Evolutionary conservation across 2,797 vertebrate species (phyloP), one percentile per base, ranked within the genome.

Genomic region (Sebastes paucispinis): DNA sequence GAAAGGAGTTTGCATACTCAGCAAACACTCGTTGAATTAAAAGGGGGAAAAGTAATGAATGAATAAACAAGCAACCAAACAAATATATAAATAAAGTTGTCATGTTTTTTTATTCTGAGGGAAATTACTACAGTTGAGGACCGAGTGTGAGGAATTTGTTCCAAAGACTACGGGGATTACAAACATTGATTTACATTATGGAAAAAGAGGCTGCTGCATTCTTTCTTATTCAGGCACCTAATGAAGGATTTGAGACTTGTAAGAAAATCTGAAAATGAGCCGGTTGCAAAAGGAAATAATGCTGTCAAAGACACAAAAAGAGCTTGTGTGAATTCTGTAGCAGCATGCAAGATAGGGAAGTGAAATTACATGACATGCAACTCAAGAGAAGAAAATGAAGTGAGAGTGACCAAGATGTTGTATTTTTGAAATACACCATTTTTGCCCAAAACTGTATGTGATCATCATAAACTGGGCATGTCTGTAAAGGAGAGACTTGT

Each of bases 31-130:
- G 50, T 52, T 25, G 78, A 79, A 83, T 81, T 34, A 34, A 73
- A 63, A 57, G 27, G 29, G 31, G 31, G 39, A 69, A 70, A 77
- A 22, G 80, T 34, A 81, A 80, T 74, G 65, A 86, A 90, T 77
- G 87, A 86, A 90, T 83, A 89, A 89, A 89, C 87, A 87, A 90
- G 83, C 74, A 67, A 63, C 57, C 22, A 1, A 69, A 71, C n/a
- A 81, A 75, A 87, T 71, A 73, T 73, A 81, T 65, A 83, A 88
- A 87, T 77, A 78, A 84, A 82, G 66, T 24, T 78, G 73, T 66
- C 63, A 13, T 83, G 81, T 87, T 86, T 87, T 43, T 76, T 80
- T 84, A 83, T 87, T 84, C 75, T 64, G 65, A 62, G 70, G 29
- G 79, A 87, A 84, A 80, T 74, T n/a, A 74, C 80, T 79, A 60